Percentiles rank a stretch among this genome's conserved stretches.
Evolutionary conservation across 1,140 invertebrate genomes (phyloP).

Genomic region (Paraescarpia echinospica): DNA sequence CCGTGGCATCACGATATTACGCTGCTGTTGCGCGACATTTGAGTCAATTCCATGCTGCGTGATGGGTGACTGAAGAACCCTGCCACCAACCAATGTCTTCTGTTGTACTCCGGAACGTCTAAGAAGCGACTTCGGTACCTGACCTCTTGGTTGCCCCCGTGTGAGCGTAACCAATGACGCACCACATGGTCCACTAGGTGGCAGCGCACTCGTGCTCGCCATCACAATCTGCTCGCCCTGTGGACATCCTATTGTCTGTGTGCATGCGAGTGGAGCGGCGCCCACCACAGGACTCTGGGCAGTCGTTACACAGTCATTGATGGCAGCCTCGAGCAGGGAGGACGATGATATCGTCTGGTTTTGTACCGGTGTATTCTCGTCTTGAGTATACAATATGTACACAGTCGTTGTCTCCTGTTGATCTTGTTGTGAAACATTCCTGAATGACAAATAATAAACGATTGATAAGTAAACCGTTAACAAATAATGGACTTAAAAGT

Average conservation of each 20-base stretch:
- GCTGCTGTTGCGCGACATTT: background rate
- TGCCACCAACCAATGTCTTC: background rate
- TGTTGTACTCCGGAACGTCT: background rate
- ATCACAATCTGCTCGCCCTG: background rate
- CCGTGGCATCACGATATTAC: background rate
- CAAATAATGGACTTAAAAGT: background rate
- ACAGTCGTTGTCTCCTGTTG: background rate
- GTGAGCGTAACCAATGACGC: background rate
- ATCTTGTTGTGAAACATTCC: background rate
- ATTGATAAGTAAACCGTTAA: background rate
- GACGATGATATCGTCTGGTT: background rate
- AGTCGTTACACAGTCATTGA: background rate
- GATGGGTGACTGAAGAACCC: background rate
- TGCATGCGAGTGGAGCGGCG: background rate
- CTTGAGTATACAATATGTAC: background rate
- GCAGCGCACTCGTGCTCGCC: background rate
- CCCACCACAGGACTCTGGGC: background rate
- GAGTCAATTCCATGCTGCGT: background rate
- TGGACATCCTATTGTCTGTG: background rate
- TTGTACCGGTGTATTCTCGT: background rate
- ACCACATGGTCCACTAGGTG: background rate
- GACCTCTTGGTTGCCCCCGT: background rate
- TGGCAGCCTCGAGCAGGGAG: background rate
- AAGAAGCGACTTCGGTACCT: background rate
- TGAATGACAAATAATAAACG: background rate